Conservation (phyloP, 2,113 vertebrate genomes). For the Nansenia antarctica region DNA sequence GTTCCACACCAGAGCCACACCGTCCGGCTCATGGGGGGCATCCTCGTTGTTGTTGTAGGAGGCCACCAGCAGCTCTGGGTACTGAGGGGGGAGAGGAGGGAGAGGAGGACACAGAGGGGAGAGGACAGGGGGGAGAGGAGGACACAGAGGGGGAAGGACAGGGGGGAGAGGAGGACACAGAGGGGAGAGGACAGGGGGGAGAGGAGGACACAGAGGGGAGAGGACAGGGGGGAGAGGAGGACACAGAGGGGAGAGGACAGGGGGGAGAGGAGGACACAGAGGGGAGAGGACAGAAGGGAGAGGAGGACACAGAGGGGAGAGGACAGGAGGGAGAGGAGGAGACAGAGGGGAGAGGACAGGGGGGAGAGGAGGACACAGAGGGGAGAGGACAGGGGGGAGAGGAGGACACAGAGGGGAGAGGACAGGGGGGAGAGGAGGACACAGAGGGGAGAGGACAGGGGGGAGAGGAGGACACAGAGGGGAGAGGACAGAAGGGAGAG, state of each 20-base stretch:
- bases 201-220: too few species aligned
- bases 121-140: slow-evolving; percentile 13
- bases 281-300: neutral
- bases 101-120: neutral
- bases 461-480: neutral
- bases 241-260: slow-evolving; percentile 6
- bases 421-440: neutral
- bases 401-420: slow-evolving; percentile 82
- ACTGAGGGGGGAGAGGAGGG: slow-evolving; percentile 67
- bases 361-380: neutral
- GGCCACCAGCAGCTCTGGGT: slow-evolving; percentile 94
- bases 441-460: slow-evolving; percentile 26
- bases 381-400: too few species aligned
- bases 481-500: slow-evolving; percentile 4
- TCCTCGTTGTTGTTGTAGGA: slow-evolving; percentile 98
- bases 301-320: too few species aligned
- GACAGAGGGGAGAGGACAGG: slow-evolving; percentile 4
- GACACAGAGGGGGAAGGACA: slow-evolving; percentile 4
- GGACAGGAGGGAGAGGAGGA: slow-evolving; percentile 9
- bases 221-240: slow-evolving; percentile 12
- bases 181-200: neutral
- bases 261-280: slow-evolving; percentile 83
- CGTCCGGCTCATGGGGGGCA: slow-evolving; percentile 95
- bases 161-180: neutral
- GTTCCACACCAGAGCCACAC: slow-evolving; percentile 96